Percentiles rank a stretch among this genome's conserved stretches.
Conservation (phyloP, 2,797 vertebrate genomes). For the Anguilla marmorata region DNA sequence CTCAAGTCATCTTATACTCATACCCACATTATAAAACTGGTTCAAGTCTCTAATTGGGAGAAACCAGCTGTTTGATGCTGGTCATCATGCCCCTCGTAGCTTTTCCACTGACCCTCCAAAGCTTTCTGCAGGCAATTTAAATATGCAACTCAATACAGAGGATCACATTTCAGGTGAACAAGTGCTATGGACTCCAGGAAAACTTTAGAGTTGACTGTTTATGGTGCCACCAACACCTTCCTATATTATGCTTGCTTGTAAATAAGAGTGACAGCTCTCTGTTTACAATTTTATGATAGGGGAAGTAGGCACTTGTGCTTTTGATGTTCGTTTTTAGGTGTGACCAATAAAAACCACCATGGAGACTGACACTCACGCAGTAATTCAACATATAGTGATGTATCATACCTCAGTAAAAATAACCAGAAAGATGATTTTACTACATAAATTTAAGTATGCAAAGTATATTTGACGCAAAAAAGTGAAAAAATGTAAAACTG, state of each 20-base stretch:
- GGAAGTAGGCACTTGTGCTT: neutral
- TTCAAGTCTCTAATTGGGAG: neutral
- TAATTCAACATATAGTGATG: neutral
- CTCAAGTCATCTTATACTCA: neutral
- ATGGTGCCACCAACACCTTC: neutral
- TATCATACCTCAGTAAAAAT: neutral
- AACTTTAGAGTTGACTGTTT: neutral
- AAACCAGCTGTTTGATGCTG: neutral
- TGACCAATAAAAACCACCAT: neutral
- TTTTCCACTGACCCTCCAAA: neutral
- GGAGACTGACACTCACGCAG: neutral
- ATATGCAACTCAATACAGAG: neutral
- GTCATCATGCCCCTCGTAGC: neutral
- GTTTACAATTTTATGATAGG: neutral
- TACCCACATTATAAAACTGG: neutral
- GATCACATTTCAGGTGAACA: neutral
- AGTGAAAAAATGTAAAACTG: neutral
- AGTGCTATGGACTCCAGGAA: neutral
- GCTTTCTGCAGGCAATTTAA: neutral
- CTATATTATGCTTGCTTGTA: neutral
- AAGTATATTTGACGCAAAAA: neutral
- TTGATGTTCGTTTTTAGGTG: neutral
- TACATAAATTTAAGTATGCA: neutral
- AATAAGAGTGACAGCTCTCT: neutral
- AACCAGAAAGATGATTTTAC: neutral